Percentiles rank a stretch among this genome's conserved stretches.
Evolutionary conservation across 2,888 invertebrate genomes (phyloP).

Genomic region (Charanyca ferruginea): DNA sequence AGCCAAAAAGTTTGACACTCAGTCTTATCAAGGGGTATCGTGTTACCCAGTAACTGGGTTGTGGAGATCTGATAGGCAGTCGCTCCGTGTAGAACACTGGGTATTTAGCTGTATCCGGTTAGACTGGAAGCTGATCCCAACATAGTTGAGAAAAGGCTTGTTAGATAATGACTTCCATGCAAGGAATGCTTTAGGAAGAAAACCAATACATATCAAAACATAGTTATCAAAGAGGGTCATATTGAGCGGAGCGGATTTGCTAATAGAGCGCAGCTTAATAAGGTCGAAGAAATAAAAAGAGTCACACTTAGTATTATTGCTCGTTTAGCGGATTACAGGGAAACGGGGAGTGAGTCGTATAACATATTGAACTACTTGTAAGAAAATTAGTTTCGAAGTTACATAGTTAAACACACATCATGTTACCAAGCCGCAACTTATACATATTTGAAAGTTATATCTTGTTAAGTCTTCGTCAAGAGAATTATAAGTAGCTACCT

Average conservation of each 20-base stretch:
- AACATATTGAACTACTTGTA: conserved; percentile 41
- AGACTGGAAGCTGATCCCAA: no score
- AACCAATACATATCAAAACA: conserved; percentile 22
- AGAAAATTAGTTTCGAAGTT: conserved; percentile 46
- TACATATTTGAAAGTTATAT: conserved; percentile 40
- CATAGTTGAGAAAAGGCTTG: no score
- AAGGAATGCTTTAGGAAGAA: no score
- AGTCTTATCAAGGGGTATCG: no score
- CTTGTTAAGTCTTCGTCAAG: conserved; percentile 33
- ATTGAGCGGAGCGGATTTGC: conserved; percentile 16
- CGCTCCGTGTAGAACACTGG: no score
- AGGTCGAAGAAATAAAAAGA: conserved; percentile 34
- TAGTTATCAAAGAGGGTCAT: conserved; percentile 28
- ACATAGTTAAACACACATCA: conserved; percentile 31
- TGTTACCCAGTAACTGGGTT: no score
- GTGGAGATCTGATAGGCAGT: no score
- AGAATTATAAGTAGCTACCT: conserved; percentile 13
- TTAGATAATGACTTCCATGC: no score
- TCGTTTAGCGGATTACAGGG: conserved; percentile 47
- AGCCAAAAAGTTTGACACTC: no score
- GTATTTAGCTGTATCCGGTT: no score
- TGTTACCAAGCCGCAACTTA: conserved; percentile 24
- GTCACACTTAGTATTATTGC: conserved; percentile 47
- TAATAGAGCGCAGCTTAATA: conserved; percentile 24
- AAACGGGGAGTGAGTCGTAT: conserved; percentile 29